A percentile compares a stretch with the other conserved stretches of the same genome.
Conservation (phyloP, 2,888 invertebrate genomes). For the Cosmorhoe ocellata region DNA sequence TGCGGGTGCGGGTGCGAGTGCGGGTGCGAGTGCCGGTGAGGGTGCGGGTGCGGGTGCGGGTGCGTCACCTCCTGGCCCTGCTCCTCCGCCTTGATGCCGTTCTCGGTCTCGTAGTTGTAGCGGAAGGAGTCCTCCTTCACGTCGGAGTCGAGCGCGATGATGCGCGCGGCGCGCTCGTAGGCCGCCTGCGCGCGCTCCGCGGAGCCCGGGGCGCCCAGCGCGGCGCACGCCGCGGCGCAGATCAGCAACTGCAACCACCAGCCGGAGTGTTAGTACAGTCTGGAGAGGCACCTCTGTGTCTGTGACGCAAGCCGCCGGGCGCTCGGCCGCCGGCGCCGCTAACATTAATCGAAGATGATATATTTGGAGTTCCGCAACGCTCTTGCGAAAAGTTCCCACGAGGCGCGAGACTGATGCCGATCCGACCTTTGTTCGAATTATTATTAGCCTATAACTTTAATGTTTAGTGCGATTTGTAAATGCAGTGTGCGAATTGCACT, state of each 20-base stretch:
- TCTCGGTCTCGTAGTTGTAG: conserved; percentile 75
- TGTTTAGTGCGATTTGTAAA: conserved; percentile 1
- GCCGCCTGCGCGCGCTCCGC: conserved; percentile 67
- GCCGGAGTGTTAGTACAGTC: too few species aligned
- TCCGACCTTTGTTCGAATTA: neutral
- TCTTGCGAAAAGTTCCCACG: conserved; percentile 10
- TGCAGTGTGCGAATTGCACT: neutral
- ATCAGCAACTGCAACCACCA: conserved; percentile 66
- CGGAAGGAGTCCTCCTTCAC: conserved; percentile 74
- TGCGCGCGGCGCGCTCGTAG: conserved; percentile 66
- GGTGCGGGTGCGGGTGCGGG: too few species aligned
- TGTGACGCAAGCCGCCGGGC: conserved; percentile 5
- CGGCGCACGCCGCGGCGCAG: conserved; percentile 46
- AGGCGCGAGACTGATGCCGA: conserved; percentile 1
- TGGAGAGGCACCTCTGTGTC: neutral
- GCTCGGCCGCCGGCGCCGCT: too few species aligned
- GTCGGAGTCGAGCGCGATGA: conserved; percentile 66
- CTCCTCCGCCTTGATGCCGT: conserved; percentile 75
- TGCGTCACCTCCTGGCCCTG: conserved; percentile 68
- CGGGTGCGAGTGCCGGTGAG: too few species aligned
- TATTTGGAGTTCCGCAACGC: conserved; percentile 18
- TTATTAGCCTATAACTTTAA: neutral
- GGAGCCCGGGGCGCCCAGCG: conserved; percentile 60
- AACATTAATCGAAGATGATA: conserved; percentile 18
- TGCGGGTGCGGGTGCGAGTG: too few species aligned